Conservation (phyloP, 2,113 vertebrate genomes). For the Furnarius figulus region DNA sequence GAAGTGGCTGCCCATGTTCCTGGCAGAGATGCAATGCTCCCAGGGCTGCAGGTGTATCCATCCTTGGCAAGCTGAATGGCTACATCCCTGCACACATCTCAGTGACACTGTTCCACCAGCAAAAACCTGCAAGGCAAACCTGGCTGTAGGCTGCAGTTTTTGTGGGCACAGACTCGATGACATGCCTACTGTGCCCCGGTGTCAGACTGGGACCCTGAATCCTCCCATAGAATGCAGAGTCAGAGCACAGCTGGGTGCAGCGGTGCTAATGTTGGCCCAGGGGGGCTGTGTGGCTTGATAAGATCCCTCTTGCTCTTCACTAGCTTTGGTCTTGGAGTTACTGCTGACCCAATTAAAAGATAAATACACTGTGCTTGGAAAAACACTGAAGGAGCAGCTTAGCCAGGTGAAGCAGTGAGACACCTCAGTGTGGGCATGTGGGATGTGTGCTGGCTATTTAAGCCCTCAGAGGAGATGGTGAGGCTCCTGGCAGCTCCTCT, state of each 20-base stretch:
- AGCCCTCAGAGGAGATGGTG: neutral
- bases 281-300: neutral
- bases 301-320: neutral
- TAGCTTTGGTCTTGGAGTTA: neutral
- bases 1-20: neutral
- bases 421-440: fast-evolving
- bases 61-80: neutral
- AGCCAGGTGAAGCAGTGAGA: fast-evolving
- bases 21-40: neutral
- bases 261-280: neutral
- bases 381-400: neutral
- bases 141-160: neutral
- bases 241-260: neutral
- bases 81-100: neutral
- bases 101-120: neutral
- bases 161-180: neutral
- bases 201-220: neutral
- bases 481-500: neutral
- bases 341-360: neutral
- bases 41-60: neutral
- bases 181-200: neutral
- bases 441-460: neutral
- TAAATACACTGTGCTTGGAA: neutral
- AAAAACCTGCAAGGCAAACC: neutral
- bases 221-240: fast-evolving